Evolutionary conservation across 2,888 invertebrate genomes (phyloP), one percentile per base, ranked within the genome.

Genomic region (Nipponacmea schrenckii): DNA sequence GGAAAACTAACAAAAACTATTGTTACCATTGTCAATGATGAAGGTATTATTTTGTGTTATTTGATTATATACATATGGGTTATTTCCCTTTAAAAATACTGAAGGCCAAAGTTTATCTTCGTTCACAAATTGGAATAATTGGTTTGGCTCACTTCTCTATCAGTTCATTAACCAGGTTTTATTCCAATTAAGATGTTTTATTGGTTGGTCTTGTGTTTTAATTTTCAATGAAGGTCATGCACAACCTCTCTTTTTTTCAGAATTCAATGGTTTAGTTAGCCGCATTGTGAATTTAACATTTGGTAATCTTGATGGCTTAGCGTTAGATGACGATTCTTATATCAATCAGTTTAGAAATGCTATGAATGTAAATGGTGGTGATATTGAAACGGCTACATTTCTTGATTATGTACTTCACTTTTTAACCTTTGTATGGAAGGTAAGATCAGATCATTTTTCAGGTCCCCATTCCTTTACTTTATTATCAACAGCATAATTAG

Each of bases 311-410:
- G 91, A 91, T 75, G 87, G 89, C 10, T 84, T 92, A 75, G 85
- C 90, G 74, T 89, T 92, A 15, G 90, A 91, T 78, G 89, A 89
- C 56, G 90, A 90, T 66, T 90, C 90, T 0, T 92, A 91, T 90
- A 85, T 87, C 15, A 86, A 89, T 70, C 91, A 92, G 84, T 90
- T 92, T 76, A 86, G 90, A 69, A 90, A 91, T 68, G 91, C 92
- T 4, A 86, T 89, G 87, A 91, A 91, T 66, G 92, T 92, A 15
- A 92, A 92, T 77, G 92, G 92, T 2, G 92, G 92, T 2, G 91
- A 92, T 79, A 76, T 92, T 0, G 91, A 91, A 62, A 90, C 89
- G 73, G 92, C 92, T 1, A 89, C 90, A 14, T 80, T 88, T 63
- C 63, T 85, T n/a, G 91, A 92, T 80, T 92, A 92, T 80, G 73